Base-by-base conservation (phyloP, 2,113 vertebrate species). In the Polypterus bichir region DNA sequence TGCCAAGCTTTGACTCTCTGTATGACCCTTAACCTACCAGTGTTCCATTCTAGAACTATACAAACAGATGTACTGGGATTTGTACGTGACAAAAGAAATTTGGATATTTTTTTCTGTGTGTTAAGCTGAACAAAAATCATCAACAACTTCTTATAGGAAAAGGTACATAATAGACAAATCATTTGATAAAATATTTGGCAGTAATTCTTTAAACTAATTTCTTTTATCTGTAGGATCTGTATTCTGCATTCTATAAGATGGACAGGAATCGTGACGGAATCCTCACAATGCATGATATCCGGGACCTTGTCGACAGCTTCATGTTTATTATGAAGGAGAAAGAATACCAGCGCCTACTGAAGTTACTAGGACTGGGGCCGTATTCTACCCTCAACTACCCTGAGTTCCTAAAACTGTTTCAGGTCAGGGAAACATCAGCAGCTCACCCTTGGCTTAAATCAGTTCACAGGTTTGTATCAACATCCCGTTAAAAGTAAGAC, bases 201-300 rank as follows among this genome's bases (percentile, higher is more conserved):
- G 59, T 64, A 59, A 52, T 56, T 49, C 65, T 27, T 1, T 27
- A 27, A 27, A 27, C 27, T 27, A 27, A 27, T 62, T 64, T 63
- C 73, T 58, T 71, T 66, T 62, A 57, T 73, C 68, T 53, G 27
- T 68, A 88, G 89, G 76, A 83, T 65, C 63, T 72, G 46, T 83
- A 77, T 68, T 64, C 81, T 9, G 82, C 79, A 51, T 87, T 88
- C 76, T 75, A 63, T 56, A 69, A 79, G 68, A 73, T 71, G 62
- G 83, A 88, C 74, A 71, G 61, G 2, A 77, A 84, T 61, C 65
- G 61, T 49, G 77, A 83, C 0, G 72, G 82, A n/a, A 46, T 76
- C 45, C 48, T 86, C 11, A 71, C 52, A 49, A 70, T 73, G 70
- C 64, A 46, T 3, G 77, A 84, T 62, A 74, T 91, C 3, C 69